These are phyloP conservation scores for Agonopterix heracliana DNA, from an alignment of 2,888 invertebrate genomes.

Conservation along the genomic window DNA sequence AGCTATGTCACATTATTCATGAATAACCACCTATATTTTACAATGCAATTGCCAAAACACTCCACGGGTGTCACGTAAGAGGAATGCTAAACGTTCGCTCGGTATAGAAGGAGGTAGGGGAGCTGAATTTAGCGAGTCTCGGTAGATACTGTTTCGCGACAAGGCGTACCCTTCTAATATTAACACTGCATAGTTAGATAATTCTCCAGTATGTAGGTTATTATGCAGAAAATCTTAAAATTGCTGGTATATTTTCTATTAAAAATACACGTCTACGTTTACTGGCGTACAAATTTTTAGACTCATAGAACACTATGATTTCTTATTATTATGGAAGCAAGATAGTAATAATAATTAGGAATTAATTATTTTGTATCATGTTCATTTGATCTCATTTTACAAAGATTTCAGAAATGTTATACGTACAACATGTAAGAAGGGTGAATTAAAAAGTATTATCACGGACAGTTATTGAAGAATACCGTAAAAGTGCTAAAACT, in stretches of 20 bases:
- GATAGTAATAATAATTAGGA: too few relatives aligned
- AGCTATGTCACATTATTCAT: conserved; percentile 57
- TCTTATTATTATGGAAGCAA: too few relatives aligned
- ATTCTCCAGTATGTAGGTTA: neutral
- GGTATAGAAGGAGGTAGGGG: neutral
- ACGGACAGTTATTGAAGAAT: too few relatives aligned
- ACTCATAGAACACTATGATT: too few relatives aligned
- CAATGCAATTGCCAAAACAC: conserved; percentile 34
- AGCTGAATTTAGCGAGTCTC: neutral
- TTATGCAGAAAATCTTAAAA: neutral
- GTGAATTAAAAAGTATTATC: too few relatives aligned
- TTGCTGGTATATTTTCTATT: neutral
- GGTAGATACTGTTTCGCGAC: neutral
- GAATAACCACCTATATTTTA: conserved; percentile 43
- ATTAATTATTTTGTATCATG: too few relatives aligned
- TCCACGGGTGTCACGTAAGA: conserved; percentile 19
- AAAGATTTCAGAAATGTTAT: too few relatives aligned
- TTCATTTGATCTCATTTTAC: too few relatives aligned
- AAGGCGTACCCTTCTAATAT: neutral
- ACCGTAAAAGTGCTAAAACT: too few relatives aligned
- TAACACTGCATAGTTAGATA: neutral
- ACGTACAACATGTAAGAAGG: too few relatives aligned
- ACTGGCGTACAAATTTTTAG: too few relatives aligned
- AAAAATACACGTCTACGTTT: neutral
- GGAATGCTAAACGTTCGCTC: conserved; percentile 5